Evolutionary conservation across 2,888 invertebrate genomes (phyloP).

Genomic region (Myathropa florea): DNA sequence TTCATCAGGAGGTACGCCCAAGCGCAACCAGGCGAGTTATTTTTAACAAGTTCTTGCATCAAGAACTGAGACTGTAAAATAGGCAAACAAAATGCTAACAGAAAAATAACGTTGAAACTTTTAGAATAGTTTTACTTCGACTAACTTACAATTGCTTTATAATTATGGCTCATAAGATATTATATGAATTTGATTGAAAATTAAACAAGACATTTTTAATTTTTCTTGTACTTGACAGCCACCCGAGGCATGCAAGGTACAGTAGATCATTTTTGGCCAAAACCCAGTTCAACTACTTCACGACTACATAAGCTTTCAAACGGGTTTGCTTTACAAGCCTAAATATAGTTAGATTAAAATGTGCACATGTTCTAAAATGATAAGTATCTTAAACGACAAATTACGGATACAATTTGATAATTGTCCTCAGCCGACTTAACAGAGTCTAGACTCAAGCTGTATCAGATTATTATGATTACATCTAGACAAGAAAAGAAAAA

Average conservation of each 20-base stretch:
- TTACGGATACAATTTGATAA: neutral
- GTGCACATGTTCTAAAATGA: neutral
- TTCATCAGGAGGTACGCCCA: too few relatives aligned
- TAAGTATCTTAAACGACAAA: too few relatives aligned
- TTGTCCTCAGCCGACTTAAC: neutral
- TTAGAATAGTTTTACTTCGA: neutral
- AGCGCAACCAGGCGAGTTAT: too few relatives aligned
- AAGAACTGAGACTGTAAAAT: too few relatives aligned
- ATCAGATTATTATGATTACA: neutral
- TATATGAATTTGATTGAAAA: neutral
- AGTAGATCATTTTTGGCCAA: neutral
- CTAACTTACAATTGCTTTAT: slow-evolving; percentile 15
- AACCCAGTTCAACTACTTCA: neutral
- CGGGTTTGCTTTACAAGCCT: neutral
- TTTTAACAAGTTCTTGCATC: too few relatives aligned
- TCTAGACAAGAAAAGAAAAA: neutral
- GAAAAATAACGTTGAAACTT: neutral
- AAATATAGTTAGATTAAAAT: neutral
- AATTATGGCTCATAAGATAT: slow-evolving; percentile 2
- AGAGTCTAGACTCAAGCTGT: neutral
- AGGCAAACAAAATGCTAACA: too few relatives aligned
- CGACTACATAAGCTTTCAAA: neutral
- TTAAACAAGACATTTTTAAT: neutral
- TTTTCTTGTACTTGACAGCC: neutral
- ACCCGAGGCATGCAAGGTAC: neutral